phyloP scores from a whole-genome alignment of 2,797 vertebrate genomes.

The Avahi laniger region DNA sequence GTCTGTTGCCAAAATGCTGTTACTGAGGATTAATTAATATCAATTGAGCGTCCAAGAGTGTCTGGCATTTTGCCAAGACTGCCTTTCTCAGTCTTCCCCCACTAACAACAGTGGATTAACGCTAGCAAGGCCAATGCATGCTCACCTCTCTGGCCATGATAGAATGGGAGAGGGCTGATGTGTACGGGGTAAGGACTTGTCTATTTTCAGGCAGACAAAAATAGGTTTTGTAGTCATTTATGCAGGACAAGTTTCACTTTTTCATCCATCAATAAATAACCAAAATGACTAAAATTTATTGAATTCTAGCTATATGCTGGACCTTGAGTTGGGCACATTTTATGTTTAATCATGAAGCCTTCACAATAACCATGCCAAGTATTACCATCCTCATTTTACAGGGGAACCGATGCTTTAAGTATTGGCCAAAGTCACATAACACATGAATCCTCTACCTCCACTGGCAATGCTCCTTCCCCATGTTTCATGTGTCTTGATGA shows the following conservation, averaged over 20 bases:
- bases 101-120: background rate
- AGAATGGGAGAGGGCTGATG: background rate
- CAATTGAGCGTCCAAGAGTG: background rate
- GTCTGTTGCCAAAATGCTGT: conserved; percentile 56
- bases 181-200: background rate
- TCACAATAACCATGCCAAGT: background rate
- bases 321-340: background rate
- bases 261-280: background rate
- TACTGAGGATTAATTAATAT: conserved; percentile 68
- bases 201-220: background rate
- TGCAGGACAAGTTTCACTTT: background rate
- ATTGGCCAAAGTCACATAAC: background rate
- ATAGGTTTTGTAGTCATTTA: background rate
- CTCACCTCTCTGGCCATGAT: background rate
- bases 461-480: background rate
- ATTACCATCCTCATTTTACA: background rate
- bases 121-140: background rate
- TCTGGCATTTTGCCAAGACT: conserved; percentile 23
- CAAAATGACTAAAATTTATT: background rate
- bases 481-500: background rate
- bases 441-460: background rate
- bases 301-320: background rate
- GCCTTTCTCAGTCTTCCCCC: background rate
- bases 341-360: background rate
- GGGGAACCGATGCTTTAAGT: background rate